Evolutionary conservation across 1,140 invertebrate species (phyloP).

Genomic region (Monochamus saltuarius): DNA sequence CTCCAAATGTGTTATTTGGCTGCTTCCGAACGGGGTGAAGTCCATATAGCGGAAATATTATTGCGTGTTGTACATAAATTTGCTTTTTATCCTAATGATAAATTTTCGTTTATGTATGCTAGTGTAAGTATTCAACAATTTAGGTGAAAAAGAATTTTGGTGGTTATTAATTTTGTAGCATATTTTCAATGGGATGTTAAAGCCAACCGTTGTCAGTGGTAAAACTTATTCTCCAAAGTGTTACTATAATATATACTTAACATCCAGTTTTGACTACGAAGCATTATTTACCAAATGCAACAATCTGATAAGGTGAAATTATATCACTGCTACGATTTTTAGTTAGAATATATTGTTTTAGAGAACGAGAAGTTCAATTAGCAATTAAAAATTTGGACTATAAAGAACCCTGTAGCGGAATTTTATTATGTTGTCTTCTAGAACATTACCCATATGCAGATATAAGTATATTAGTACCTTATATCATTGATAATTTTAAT

Average conservation of each 20-base stretch:
- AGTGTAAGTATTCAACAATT: background rate
- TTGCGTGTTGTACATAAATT: background rate
- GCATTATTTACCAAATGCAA: slow-evolving; percentile 24
- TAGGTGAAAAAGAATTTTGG: background rate
- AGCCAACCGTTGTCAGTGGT: slow-evolving; percentile 10
- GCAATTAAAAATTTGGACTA: slow-evolving; percentile 24
- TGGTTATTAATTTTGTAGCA: slow-evolving; percentile 23
- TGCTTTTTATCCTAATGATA: background rate
- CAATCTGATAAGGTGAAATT: slow-evolving; percentile 25
- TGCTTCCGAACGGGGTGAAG: background rate
- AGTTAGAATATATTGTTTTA: background rate
- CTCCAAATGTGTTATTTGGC: background rate
- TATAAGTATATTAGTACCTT: slow-evolving; percentile 20
- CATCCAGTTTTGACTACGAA: slow-evolving; percentile 30
- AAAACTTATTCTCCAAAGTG: slow-evolving; percentile 25
- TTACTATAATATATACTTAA: slow-evolving; percentile 28
- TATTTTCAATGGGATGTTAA: slow-evolving; percentile 25
- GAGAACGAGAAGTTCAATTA: slow-evolving; percentile 19
- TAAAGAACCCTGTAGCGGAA: slow-evolving; percentile 23
- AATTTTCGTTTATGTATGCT: background rate
- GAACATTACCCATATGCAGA: slow-evolving; percentile 28
- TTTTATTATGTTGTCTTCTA: slow-evolving; percentile 24
- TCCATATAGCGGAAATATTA: background rate
- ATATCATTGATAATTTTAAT: slow-evolving; percentile 23
- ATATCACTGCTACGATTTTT: background rate